Base-by-base conservation (phyloP, 2,888 invertebrate genomes). In the Adineta ricciae region DNA sequence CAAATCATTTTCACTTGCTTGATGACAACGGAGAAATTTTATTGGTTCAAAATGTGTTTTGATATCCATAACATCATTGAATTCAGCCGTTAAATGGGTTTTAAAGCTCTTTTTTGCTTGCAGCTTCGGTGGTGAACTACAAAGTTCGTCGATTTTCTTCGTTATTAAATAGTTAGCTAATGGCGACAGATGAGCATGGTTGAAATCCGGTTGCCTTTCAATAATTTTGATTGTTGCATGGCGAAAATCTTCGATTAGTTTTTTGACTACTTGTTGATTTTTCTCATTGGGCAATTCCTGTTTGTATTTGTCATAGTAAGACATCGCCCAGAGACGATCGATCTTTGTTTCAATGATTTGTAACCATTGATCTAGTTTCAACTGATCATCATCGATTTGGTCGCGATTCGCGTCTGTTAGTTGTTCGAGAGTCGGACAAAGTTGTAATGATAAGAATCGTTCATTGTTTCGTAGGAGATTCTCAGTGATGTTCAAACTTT, bases 1-100 rank as follows among this genome's bases (percentile, higher is more conserved):
- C n/a, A 41, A 41, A 78, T 78, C 78, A 78, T n/a, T 41, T 0
- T 78, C 78, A 11, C 24, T 19, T 41, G 78, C n/a, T 41, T 38
- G 41, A 78, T 78, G 78, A 78, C 41, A 78, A 78, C 78, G 78
- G 41, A 78, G 41, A 78, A 78, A 78, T 41, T 38, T 78, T 3
- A 78, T 41, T 9, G 38, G 41, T 78, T 78, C 78, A 41, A 78
- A 78, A 78, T 41, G 4, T 36, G 32, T 19, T 36, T 64, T 64
- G 4, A 14, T 19, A 64, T 64, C 32, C 32, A 64, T 64, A 32
- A 64, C 1, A 19, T 64, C 64, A 32, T 78, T 78, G 14, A 78
- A 78, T 24, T 41, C 78, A 14, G 8, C 41, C 0, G 78, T 78
- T 78, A 78, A 78, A 78, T 78, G 41, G 24, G 78, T 78, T 78